Base-by-base conservation (phyloP, 1,140 invertebrate species). In the Archegozetes longisetosus region DNA sequence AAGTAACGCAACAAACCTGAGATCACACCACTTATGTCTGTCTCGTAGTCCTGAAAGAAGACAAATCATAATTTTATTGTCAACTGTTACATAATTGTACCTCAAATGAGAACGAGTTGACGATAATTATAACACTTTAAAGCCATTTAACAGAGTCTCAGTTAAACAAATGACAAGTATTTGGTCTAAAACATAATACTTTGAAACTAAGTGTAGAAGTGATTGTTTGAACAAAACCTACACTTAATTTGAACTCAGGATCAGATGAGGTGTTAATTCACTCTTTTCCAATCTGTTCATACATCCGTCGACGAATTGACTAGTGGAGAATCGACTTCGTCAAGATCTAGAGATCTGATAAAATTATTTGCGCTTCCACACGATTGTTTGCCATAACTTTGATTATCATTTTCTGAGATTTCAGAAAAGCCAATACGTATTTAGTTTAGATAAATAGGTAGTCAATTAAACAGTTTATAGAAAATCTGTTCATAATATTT, bases 401-500 rank as follows among this genome's bases (percentile, higher is more conserved):
- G 3, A 53, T 17, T 47, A 29, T 50, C 25, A 51, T 57, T 23
- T 9, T 50, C 28, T 14, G 28, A 3, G 3, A 20, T n/a, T n/a
- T n/a, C n/a, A n/a, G n/a, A n/a, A n/a, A n/a, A n/a, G n/a, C n/a
- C n/a, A n/a, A n/a, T n/a, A n/a, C n/a, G n/a, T n/a, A n/a, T n/a
- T n/a, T n/a, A n/a, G n/a, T n/a, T n/a, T n/a, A n/a, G n/a, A n/a
- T n/a, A n/a, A n/a, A n/a, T n/a, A n/a, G n/a, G n/a, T n/a, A n/a
- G n/a, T n/a, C n/a, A n/a, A n/a, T n/a, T n/a, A n/a, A n/a, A n/a
- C n/a, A n/a, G n/a, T n/a, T n/a, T n/a, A n/a, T n/a, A n/a, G n/a
- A n/a, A n/a, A n/a, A n/a, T 73, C 79, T 92, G 92, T 64, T 87
- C 80, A 52, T 96, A 75, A 66, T 89, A 82, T 68, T 83, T 82